Conservation (phyloP, 2,113 vertebrate species). For the Chaenogobius annularis region DNA sequence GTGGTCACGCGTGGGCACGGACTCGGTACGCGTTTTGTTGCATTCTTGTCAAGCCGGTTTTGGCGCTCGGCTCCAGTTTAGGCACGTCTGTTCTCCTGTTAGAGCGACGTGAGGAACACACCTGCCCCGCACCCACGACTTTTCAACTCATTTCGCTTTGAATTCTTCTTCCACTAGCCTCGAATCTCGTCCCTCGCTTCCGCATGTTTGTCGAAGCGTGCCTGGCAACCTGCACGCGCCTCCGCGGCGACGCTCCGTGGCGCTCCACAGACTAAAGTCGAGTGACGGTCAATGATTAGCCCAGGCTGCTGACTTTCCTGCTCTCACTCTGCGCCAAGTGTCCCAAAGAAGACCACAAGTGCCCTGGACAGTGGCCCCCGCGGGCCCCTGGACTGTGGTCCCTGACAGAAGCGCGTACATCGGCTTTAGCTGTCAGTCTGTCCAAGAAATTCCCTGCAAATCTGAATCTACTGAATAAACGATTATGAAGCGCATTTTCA, state of each 20-base stretch:
- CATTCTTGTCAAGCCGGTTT: conserved; percentile 68
- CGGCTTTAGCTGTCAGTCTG: neutral
- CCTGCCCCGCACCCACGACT: conserved; percentile 18
- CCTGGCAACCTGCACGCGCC: conserved; percentile 25
- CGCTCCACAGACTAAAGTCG: neutral
- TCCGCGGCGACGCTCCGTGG: neutral
- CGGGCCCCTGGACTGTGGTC: too few relatives aligned
- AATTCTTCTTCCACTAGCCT: neutral
- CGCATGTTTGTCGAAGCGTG: conserved; percentile 9
- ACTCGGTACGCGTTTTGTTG: conserved; percentile 32
- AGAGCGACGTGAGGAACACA: conserved; percentile 14
- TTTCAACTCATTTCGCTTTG: neutral
- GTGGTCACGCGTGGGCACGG: conserved; percentile 19
- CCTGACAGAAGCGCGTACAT: neutral
- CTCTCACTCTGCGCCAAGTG: neutral
- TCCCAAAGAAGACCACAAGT: neutral
- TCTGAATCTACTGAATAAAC: conserved; percentile 34
- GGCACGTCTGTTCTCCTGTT: conserved; percentile 8
- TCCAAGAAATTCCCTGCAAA: conserved; percentile 65
- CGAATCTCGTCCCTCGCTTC: conserved; percentile 9
- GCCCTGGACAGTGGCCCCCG: too few relatives aligned
- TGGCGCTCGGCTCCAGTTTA: conserved; percentile 36
- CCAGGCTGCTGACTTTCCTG: conserved; percentile 5
- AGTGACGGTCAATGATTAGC: conserved; percentile 59
- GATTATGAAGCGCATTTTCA: neutral